Evolutionary conservation across 2,113 vertebrate genomes (phyloP).

Genomic region (Dascyllus trimaculatus): DNA sequence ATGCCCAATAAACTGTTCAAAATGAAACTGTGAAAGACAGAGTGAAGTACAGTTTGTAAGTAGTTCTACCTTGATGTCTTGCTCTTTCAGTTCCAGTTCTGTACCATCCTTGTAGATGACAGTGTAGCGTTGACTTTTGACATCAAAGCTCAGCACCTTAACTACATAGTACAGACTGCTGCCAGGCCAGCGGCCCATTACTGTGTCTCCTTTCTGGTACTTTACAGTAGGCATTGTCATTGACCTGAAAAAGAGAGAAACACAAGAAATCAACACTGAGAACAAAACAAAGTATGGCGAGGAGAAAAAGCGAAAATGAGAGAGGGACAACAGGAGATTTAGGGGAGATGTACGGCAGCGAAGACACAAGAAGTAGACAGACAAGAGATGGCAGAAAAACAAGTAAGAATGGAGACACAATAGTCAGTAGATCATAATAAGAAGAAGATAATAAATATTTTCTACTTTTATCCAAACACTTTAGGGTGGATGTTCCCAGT

Average conservation of each 20-base stretch:
- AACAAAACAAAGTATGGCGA: neutral
- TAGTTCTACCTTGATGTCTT: constrained; percentile 90
- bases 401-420: too few relatives aligned
- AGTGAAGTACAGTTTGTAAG: neutral
- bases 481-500: too few relatives aligned
- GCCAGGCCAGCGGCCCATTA: constrained; percentile 97
- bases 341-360: too few relatives aligned
- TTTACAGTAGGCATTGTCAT: constrained; percentile 87
- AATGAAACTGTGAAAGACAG: neutral
- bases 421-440: too few relatives aligned
- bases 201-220: constrained; percentile 90
- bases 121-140: constrained; percentile 88
- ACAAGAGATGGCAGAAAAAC: too few relatives aligned
- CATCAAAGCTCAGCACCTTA: constrained; percentile 87
- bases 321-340: neutral
- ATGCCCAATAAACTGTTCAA: neutral
- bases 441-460: too few relatives aligned
- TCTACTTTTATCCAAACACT: too few relatives aligned
- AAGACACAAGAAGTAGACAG: neutral
- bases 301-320: neutral
- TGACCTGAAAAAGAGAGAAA: constrained; percentile 43
- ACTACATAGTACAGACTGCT: constrained; percentile 96
- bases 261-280: neutral
- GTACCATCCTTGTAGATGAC: constrained; percentile 98
- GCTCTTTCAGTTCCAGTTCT: constrained; percentile 92